Evolutionary conservation across 2,113 vertebrate species (phyloP), one percentile per base, ranked within the genome.

Genomic region (Tragulus kanchil): DNA sequence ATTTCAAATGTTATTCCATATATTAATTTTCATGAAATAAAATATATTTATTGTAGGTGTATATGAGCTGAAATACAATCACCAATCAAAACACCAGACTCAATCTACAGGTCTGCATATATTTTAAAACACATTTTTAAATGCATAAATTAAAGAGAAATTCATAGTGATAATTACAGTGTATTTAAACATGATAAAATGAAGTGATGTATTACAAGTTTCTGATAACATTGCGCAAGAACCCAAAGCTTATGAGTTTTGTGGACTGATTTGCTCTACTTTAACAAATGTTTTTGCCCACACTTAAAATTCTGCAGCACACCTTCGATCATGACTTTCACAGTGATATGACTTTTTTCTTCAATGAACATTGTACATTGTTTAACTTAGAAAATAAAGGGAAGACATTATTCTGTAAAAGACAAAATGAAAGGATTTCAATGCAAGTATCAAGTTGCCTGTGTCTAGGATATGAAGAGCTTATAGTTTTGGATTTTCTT

Each of bases 311-410:
- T 90, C 59, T 56, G 3, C 15, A 54, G 62, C 16, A 10, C 36
- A 19, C 75, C 59, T 95, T 89, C 58, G 54, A 95, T 61, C 14
- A 25, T 65, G 26, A 88, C 59, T 92, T 95, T 69, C 36, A 86
- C 36, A 78, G 25, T 65, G 52, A 50, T 64, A 94, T 85, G 28
- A 77, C 36, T 90, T 95, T 84, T 86, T 87, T 78, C 58, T 78
- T 85, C 58, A 92, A 0, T 83, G 79, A 89, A 50, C 15, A 81
- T 79, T 90, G 59, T 73, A 48, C 17, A 50, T 45, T 84, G n/a
- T 28, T 89, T 92, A 95, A 93, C 86, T 95, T 97, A 78, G 94
- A 86, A 86, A 67, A 94, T 95, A 96, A 97, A 94, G 13, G 50
- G 11, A 64, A 93, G 3, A 16, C 26, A 89, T 89, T 89, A 91